Conservation (phyloP, 2,113 vertebrate genomes). For the Athene cunicularia region DNA sequence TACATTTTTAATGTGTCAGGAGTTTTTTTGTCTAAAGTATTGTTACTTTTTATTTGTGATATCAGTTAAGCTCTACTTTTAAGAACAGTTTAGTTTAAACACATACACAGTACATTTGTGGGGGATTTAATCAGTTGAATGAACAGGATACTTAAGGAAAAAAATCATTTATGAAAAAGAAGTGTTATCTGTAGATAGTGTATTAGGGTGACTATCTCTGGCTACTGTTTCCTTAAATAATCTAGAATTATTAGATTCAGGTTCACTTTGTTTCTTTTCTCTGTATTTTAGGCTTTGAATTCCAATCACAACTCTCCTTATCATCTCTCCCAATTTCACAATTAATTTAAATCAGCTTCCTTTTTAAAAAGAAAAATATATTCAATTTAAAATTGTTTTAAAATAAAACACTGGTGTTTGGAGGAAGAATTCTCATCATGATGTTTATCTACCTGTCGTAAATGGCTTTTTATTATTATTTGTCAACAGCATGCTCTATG, state of each 20-base stretch:
- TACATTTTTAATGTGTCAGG: background rate
- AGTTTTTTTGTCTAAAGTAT: background rate
- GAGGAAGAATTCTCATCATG: background rate
- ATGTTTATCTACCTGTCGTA: slow-evolving; percentile 5
- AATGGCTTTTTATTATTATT: slow-evolving; percentile 41
- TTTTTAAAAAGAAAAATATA: background rate
- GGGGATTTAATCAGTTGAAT: background rate
- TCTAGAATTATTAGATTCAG: background rate
- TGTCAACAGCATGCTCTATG: slow-evolving; percentile 44
- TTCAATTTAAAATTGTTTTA: background rate
- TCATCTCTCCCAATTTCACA: background rate
- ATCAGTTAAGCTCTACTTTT: background rate
- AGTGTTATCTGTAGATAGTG: background rate
- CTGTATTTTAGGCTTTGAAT: background rate
- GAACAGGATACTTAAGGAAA: background rate
- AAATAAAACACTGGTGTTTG: background rate
- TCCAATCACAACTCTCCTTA: background rate
- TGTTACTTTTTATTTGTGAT: background rate
- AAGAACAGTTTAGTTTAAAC: background rate
- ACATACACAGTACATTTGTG: background rate
- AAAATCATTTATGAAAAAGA: background rate
- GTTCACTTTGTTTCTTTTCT: background rate
- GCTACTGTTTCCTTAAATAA: background rate
- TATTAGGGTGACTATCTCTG: background rate
- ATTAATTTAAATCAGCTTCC: background rate